Evolutionary conservation across 1,140 invertebrate species (phyloP), one percentile per base, ranked within the genome.

Genomic region (Camponotus floridanus): DNA sequence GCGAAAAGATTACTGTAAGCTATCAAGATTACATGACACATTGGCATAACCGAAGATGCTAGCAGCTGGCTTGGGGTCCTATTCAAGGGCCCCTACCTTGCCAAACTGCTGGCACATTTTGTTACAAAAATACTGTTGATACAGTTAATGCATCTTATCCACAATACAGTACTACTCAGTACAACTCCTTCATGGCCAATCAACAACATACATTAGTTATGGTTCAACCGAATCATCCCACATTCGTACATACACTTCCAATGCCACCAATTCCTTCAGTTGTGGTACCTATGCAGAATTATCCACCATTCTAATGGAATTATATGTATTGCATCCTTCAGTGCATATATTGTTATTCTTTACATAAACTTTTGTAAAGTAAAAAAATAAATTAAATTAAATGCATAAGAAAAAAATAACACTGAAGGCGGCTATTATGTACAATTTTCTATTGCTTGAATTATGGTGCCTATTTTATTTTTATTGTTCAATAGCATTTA

Each of bases 1-100:
- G 97, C 93, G 98, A 98, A 94, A 98, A 98, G 95, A 96, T 98
- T 48, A 97, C 97, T 39, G 96, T 98, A 80, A 97, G 96, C 92
- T 98, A 98, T 96, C 96, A 97, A 92, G 98, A 98, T 90, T 98
- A 98, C 93, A 96, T 97, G 93, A 96, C 95, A 87, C 95, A 96
- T 86, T 96, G 96, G 96, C 94, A 95, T 55, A 95, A 91, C 80
- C 94, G 95, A 89, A 94, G 94, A 79, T 96, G 96, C 96, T 97
- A 97, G 95, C 96, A 96, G 93, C 93, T 94, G 87, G 91, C 91
- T 78, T 89, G 93, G 91, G 92, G 91, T 89, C 89, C 92, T 86
- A 48, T 68, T 4, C 85, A 89, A 76, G 92, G 86, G 79, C 88
- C 91, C 92, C 90, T 78, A 39, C 78, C 70, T 74, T 86, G 87